A percentile compares a stretch with the other conserved stretches of the same genome.
phyloP scores from a whole-genome alignment of 2,888 invertebrate species.

The Synergus gifuensis region DNA sequence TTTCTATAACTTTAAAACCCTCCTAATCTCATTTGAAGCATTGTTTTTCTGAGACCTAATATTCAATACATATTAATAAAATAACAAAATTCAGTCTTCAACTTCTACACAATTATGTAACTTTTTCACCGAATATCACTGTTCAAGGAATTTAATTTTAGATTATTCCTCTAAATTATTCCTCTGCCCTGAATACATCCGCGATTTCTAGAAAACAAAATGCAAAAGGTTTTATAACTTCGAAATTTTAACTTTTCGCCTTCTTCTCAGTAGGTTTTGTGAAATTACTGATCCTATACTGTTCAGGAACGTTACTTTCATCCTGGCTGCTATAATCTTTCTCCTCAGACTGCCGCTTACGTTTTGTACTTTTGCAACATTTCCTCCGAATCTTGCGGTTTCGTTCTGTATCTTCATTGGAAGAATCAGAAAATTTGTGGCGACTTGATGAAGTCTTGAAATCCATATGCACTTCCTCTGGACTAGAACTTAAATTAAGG shows the following conservation, averaged over 20 bases:
- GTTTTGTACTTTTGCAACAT: background rate
- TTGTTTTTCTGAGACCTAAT: background rate
- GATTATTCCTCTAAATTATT: conserved; percentile 1
- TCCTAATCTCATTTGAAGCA: background rate
- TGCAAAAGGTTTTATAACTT: conserved; percentile 5
- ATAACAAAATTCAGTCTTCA: conserved; percentile 35
- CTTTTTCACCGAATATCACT: background rate
- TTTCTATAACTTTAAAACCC: background rate
- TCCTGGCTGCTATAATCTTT: conserved; percentile 29
- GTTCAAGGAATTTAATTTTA: background rate
- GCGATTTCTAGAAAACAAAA: background rate
- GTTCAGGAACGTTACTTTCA: conserved; percentile 27
- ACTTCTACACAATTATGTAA: conserved; percentile 5
- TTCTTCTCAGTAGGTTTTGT: conserved; percentile 11
- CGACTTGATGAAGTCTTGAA: background rate
- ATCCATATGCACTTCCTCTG: background rate
- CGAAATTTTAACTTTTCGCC: conserved; percentile 25
- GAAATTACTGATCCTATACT: conserved; percentile 30
- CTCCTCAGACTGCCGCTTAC: conserved; percentile 13
- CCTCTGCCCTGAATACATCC: background rate
- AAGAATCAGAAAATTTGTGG: background rate
- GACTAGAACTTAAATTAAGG: conserved; percentile 9
- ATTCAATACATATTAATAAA: background rate
- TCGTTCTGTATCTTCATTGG: background rate
- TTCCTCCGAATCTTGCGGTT: background rate